Conservation (phyloP, 2,888 invertebrate species). For the Eupelmus urozonus region DNA sequence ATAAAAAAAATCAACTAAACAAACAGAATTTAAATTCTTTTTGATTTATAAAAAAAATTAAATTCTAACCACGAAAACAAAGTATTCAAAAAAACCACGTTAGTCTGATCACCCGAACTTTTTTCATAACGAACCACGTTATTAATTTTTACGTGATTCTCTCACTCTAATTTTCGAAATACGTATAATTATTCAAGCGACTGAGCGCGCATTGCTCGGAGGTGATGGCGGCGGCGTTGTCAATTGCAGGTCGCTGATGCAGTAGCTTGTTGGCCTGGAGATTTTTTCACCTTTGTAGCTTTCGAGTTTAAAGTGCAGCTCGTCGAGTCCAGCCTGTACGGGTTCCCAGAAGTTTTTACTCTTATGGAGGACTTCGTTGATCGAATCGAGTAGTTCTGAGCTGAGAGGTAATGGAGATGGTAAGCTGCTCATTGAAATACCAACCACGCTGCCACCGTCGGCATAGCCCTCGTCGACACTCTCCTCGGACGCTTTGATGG, state of each 20-base stretch:
- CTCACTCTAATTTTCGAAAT: not conserved
- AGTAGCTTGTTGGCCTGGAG: not conserved
- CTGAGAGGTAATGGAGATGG: conserved; percentile 66
- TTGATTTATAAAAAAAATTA: not conserved
- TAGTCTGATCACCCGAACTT: not conserved
- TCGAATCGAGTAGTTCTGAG: conserved; percentile 65
- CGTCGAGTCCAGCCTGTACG: conserved; percentile 63
- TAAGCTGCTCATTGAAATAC: conserved; percentile 60
- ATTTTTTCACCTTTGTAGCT: not conserved
- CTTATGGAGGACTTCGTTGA: conserved; percentile 62
- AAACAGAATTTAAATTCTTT: not conserved
- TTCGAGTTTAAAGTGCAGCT: conserved; percentile 64
- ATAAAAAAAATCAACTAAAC: too few species aligned
- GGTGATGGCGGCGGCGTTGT: conserved; percentile 37
- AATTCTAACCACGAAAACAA: too few species aligned
- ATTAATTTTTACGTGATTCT: not conserved
- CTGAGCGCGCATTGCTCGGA: conserved; percentile 28
- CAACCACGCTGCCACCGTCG: conserved; percentile 63
- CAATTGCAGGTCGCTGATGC: not conserved
- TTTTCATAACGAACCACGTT: not conserved
- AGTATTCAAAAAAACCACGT: not conserved
- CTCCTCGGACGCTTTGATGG: conserved; percentile 66
- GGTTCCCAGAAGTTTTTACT: conserved; percentile 67
- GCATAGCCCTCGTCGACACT: conserved; percentile 72
- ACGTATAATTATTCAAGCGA: conserved; percentile 40